A percentile compares a stretch with the other conserved stretches of the same genome.
These are phyloP conservation scores for Cataglyphis hispanica DNA, from an alignment of 1,140 invertebrate genomes.

Conservation along the genomic window DNA sequence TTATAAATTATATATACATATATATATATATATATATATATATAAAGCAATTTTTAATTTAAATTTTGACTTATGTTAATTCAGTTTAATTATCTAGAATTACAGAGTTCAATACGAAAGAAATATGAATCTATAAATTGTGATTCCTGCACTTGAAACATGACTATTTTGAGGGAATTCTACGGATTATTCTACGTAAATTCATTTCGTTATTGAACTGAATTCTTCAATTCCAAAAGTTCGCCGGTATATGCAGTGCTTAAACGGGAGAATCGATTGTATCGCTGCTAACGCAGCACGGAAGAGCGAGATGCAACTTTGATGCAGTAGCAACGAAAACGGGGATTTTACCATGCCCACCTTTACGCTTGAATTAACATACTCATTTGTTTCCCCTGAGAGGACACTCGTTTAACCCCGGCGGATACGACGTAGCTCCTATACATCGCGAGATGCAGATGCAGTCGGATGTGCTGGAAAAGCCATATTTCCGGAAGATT, in stretches of 20 bases:
- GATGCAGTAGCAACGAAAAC: slow-evolving; percentile 24
- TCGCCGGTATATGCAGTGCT: slow-evolving; percentile 6
- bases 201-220: slow-evolving; percentile 9
- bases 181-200: neutral
- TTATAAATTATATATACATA: neutral
- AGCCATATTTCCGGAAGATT: slow-evolving; percentile 61
- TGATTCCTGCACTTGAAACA: neutral
- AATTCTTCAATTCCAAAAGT: slow-evolving; percentile 15
- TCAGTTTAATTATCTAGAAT: neutral
- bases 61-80: neutral
- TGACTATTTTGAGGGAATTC: neutral
- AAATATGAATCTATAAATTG: neutral
- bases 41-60: neutral
- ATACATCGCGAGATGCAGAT: slow-evolving; percentile 48
- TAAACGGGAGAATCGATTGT: slow-evolving; percentile 39
- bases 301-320: slow-evolving; percentile 38
- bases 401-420: slow-evolving; percentile 50
- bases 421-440: neutral
- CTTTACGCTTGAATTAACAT: slow-evolving; percentile 75
- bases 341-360: slow-evolving; percentile 67
- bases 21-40: too few relatives aligned
- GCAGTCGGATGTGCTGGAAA: slow-evolving; percentile 38
- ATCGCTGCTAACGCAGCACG: slow-evolving; percentile 16
- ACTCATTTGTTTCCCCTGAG: slow-evolving; percentile 70
- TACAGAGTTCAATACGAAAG: neutral